A percentile compares a stretch with the other conserved stretches of the same genome.
Conservation (phyloP, 2,797 vertebrate species). For the Psittacula echo region DNA sequence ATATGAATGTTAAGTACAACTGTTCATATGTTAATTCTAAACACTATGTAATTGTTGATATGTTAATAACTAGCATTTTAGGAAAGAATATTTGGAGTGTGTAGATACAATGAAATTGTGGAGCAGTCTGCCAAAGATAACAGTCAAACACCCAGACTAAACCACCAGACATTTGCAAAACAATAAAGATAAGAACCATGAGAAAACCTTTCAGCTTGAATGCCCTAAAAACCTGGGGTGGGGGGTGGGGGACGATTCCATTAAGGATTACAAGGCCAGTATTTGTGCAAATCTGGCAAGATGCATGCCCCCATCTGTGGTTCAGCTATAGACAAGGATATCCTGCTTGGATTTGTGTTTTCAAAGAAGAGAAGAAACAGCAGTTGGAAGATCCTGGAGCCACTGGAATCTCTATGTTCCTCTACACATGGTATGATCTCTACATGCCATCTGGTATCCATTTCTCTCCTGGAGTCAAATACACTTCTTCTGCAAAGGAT, state of each 20-base stretch:
- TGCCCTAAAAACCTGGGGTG: neutral
- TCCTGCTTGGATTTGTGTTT: neutral
- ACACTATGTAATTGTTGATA: neutral
- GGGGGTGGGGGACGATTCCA: fast-evolving
- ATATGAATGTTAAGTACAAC: neutral
- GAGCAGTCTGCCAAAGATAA: neutral
- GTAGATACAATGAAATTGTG: neutral
- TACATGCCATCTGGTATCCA: fast-evolving
- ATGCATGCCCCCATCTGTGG: neutral
- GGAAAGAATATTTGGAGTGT: neutral
- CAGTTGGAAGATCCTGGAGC: neutral
- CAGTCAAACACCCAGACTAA: neutral
- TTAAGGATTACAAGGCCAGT: neutral
- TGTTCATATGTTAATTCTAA: neutral
- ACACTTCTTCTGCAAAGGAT: neutral
- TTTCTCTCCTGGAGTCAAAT: neutral
- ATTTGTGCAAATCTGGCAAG: neutral
- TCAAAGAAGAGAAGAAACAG: neutral
- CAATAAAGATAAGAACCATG: neutral
- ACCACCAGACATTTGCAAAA: neutral
- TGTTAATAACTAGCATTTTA: neutral
- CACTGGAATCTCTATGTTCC: neutral
- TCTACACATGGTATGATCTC: neutral
- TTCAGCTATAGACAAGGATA: neutral
- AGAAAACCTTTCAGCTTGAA: neutral